Base-by-base conservation (phyloP, 2,797 vertebrate species). In the Ctenosaura bakeri region DNA sequence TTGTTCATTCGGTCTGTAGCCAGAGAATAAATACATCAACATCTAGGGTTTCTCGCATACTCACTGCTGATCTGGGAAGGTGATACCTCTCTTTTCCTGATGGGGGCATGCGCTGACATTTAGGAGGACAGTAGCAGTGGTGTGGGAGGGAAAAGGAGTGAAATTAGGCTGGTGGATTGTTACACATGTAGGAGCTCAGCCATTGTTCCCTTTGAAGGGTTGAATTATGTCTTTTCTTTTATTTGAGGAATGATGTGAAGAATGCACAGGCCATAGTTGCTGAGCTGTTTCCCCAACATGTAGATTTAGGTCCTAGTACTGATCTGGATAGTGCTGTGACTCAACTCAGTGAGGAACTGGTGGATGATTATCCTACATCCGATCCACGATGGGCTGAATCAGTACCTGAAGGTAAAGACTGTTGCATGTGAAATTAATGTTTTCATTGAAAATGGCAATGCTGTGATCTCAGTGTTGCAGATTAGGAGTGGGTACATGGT, bases 381-480 rank as follows among this genome's bases (percentile, higher is more conserved):
- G 99, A 99, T 93, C 99, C 99, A 1, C 98, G 99, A 87, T 99
- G 99, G 99, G 99, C 99, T 0, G 98, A 99, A 94, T 99, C 99
- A 10, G 98, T 99, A 38, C 98, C 98, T 0, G 98, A 99, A 20
- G 99, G 99, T 99, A 95, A 42, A 81, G 52, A n/a, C 29, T 73
- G 29, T n/a, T 78, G 0, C 32, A 46, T 78, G 29, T 66, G 83
- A 66, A 90, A 66, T 50, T 0, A 32, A 46, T 32, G 9, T 76
- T 74, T 32, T 76, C 38, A 29, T 4, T 42, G 78, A 86, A 86
- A 82, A 74, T 76, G 62, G 38, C 7, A 12, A 16, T 71, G 52
- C 32, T 38, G 35, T 81, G 29, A 71, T 54, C 13, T 56, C 52
- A 10, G 6, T 32, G 73, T 10, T 74, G 35, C 62, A 24, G 14